Evolutionary conservation across 2,888 invertebrate genomes (phyloP), one percentile per base, ranked within the genome.

Genomic region (Eugnorisma glareosa): DNA sequence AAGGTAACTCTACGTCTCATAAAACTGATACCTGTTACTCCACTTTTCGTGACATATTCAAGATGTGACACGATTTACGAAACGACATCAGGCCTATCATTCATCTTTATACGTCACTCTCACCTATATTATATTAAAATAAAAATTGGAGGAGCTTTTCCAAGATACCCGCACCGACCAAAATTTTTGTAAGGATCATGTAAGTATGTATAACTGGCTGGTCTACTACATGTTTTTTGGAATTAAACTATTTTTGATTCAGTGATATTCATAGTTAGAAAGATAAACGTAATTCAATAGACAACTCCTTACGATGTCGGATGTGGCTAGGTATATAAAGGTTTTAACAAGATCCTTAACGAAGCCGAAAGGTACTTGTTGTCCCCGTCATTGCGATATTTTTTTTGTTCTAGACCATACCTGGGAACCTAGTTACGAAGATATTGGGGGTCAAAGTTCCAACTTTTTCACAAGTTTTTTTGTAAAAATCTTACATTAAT

Each of bases 91-190:
- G 75, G 54, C 79, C 77, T 85, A 90, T 90, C 88, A 90, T 81
- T 90, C 89, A 91, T 90, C 85, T 90, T 86, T 82, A 87, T 83
- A 81, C 79, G 82, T 83, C 84, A 80, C 70, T 77, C 75, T 69
- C 70, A 69, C 76, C 80, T 83, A 86, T 87, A 85, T 86, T 87
- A 85, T 86, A 83, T 86, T 84, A 84, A 79, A 82, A 84, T 78
- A 79, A 81, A 84, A 83, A 63, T 79, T 73, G 11, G 31, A 72
- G 75, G 72, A 75, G 73, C 67, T 84, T 76, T 67, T 64, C 31
- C 64, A 57, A 71, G 74, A 66, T 64, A 81, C 67, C 35, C 67
- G n/a, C n/a, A 64, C n/a, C n/a, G 28, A 61, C 45, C 74, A 48
- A 66, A 37, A 75, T 63, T 77, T 81, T 70, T 51, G n/a, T 67